Conservation (phyloP, 37 sponge, comb jelly and placozoan species). For the Crambe crambe region DNA sequence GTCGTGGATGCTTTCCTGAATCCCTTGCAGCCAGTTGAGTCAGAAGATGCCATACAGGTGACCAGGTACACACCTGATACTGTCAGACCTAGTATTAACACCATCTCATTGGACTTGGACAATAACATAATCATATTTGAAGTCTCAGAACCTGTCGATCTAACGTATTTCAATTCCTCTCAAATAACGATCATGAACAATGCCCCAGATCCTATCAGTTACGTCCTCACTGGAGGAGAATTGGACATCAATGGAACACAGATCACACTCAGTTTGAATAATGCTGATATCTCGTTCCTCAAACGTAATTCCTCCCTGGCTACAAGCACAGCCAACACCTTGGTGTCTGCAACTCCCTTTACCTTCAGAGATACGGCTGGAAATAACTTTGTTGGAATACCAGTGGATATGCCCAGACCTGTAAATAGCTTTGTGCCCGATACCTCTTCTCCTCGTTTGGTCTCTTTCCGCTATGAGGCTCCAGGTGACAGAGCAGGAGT, state of each 20-base stretch:
- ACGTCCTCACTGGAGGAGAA: conserved; percentile 73
- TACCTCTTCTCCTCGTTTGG: conserved; percentile 39
- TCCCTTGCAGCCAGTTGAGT: conserved; percentile 34
- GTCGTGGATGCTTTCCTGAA: conserved; percentile 73
- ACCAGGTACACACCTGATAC: conserved; percentile 49
- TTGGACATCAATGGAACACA: conserved; percentile 15
- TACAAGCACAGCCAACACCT: conserved; percentile 46
- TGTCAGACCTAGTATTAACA: conserved; percentile 45
- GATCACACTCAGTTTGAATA: conserved; percentile 35
- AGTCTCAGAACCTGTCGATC: conserved; percentile 76
- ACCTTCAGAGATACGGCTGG: conserved; percentile 64
- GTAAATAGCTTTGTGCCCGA: conserved; percentile 49
- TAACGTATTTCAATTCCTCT: conserved; percentile 42
- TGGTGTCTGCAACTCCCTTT: conserved; percentile 51
- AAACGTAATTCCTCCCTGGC: conserved; percentile 59
- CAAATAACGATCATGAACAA: conserved; percentile 60
- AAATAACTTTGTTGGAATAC: conserved; percentile 58
- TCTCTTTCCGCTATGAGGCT: conserved; percentile 60
- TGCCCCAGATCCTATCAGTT: conserved; percentile 38
- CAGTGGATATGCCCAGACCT: conserved; percentile 30
- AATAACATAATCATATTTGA: conserved; percentile 34
- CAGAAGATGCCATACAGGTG: conserved; percentile 56
- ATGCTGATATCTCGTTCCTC: conserved; percentile 62
- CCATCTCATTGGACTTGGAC: conserved; percentile 70
- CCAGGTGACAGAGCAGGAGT: conserved; percentile 77